Percentiles rank a stretch among this genome's conserved stretches.
Evolutionary conservation across 2,113 vertebrate genomes (phyloP).

Genomic region (Festucalex cinctus): DNA sequence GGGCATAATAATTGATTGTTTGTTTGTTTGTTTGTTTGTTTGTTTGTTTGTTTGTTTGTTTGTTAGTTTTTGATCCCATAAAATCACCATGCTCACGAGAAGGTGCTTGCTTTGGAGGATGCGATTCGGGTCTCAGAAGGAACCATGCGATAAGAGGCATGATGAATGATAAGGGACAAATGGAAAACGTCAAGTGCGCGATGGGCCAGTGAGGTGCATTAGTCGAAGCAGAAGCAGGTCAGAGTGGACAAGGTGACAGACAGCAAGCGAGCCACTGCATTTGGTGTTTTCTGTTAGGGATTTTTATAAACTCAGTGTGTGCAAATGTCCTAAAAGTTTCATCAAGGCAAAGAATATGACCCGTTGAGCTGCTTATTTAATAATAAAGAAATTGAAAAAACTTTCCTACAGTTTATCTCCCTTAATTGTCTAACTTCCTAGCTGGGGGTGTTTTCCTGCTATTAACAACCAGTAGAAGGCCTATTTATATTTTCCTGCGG

Average conservation of each 20-base stretch:
- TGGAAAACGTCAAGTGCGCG: background rate
- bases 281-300: background rate
- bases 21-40: too few relatives aligned
- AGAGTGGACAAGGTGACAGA: background rate
- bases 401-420: background rate
- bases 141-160: background rate
- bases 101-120: background rate
- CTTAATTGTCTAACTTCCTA: background rate
- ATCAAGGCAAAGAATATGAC: background rate
- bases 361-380: background rate
- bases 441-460: background rate
- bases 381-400: background rate
- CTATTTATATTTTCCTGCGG: constrained; percentile 4
- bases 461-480: constrained; percentile 2
- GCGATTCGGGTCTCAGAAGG: background rate
- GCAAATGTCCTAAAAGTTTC: background rate
- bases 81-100: background rate
- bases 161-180: background rate
- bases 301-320: background rate
- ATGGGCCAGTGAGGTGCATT: background rate
- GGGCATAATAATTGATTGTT: background rate
- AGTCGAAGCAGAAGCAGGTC: background rate
- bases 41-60: too few relatives aligned
- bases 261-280: background rate
- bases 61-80: background rate